Evolutionary conservation across 2,113 vertebrate genomes (phyloP), one percentile per base, ranked within the genome.

Genomic region (Equus quagga): DNA sequence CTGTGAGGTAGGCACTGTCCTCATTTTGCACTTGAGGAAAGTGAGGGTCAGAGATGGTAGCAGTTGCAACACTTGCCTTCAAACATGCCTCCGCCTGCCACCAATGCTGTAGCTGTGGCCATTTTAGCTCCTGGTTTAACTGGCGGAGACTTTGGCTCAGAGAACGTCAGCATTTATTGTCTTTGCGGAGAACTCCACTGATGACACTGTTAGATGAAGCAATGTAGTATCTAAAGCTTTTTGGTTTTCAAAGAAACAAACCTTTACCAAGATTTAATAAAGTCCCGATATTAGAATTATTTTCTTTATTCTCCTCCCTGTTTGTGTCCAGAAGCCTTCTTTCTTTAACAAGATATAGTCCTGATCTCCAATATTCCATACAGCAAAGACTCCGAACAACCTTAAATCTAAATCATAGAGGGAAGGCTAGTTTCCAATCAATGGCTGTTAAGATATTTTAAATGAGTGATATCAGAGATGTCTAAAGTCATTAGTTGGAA

Each of bases 231-330:
- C 79, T 72, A 72, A 81, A 82, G 33, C 11, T 84, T 91, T 91
- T 85, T 78, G 49, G 36, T 41, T 41, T 82, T 44, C 41, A 58
- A 89, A 94, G 23, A 70, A 64, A 60, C 36, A 82, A 62, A 84
- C 60, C 70, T 94, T 82, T 82, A 78, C 67, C n/a, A 89, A 90
- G 31, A 86, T 58, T 82, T 92, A 84, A 72, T 44, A 14, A 92
- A 89, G 23, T 62, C 28, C 28, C 28, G 54, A 13, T 87, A 67
- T 19, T 83, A 46, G 19, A 86, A 86, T 72, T 82, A 41, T n/a
- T 21, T 75, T 78, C 54, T 87, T 86, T 67, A 70, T 73, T 83
- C 18, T 60, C 69, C 72, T 79, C 44, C 49, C 65, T n/a, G 4
- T 89, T 67, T 76, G 24, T 73, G 9, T 87, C 46, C 64, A 75